Conservation (phyloP, 2,888 invertebrate species). For the Ganaspis brasiliensis region DNA sequence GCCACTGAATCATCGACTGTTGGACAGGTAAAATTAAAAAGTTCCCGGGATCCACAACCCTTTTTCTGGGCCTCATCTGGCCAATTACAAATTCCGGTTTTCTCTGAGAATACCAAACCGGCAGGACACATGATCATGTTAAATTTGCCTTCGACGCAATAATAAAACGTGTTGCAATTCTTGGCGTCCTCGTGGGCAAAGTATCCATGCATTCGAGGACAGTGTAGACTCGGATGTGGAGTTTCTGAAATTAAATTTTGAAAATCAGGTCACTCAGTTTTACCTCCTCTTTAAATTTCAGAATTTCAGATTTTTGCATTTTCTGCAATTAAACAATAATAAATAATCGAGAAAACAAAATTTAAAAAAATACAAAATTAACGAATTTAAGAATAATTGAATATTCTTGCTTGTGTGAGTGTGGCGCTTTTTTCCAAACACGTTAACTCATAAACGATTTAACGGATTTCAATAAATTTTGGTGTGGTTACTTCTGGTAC, state of each 20-base stretch:
- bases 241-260: constrained; percentile 66
- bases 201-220: constrained; percentile 92
- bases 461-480: too few species aligned
- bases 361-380: too few species aligned
- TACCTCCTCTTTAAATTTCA: too few species aligned
- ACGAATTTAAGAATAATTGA: too few species aligned
- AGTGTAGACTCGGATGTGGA: constrained; percentile 88
- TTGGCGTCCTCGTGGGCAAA: constrained; percentile 90
- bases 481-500: too few species aligned
- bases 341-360: too few species aligned
- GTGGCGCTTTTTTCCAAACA: too few species aligned
- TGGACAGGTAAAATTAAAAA: constrained; percentile 92
- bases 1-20: constrained; percentile 88
- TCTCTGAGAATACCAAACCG: constrained; percentile 93
- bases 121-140: constrained; percentile 94
- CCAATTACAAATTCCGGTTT: constrained; percentile 95
- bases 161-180: constrained; percentile 93
- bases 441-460: too few species aligned
- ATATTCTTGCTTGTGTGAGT: too few species aligned
- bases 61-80: constrained; percentile 94
- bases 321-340: too few species aligned
- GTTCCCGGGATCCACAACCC: constrained; percentile 92
- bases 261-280: neutral
- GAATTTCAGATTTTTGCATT: too few species aligned
- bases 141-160: constrained; percentile 93